These are phyloP conservation scores for Helleia helle DNA, from an alignment of 2,888 invertebrate genomes.

Conservation along the genomic window DNA sequence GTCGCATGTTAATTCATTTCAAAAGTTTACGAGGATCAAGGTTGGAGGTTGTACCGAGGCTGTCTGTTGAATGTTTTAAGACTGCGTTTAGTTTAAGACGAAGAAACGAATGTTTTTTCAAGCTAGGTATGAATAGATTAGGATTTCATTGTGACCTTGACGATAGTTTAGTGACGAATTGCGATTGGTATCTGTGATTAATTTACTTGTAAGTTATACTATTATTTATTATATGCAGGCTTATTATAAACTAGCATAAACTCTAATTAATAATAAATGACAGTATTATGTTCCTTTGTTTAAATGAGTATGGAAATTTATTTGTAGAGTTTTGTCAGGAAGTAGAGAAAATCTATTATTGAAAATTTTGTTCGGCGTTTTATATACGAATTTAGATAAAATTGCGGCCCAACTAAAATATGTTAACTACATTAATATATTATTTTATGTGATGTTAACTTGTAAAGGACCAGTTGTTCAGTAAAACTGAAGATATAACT, in stretches of 20 bases:
- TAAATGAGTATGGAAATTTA: conserved; percentile 12
- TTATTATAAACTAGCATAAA: conserved; percentile 1
- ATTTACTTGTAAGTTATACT: conserved; percentile 48
- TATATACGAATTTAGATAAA: conserved; percentile 14
- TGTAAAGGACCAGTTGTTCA: conserved; percentile 57
- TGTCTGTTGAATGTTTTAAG: conserved; percentile 58
- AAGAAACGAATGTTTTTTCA: conserved; percentile 8
- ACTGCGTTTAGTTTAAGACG: conserved; percentile 58
- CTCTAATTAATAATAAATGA: conserved; percentile 5
- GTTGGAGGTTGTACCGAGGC: conserved; percentile 39
- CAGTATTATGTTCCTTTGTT: conserved; percentile 8
- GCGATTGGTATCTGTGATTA: conserved; percentile 66
- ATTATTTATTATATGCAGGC: conserved; percentile 9
- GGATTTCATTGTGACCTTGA: conserved; percentile 4
- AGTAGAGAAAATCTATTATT: neutral
- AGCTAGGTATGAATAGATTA: conserved; percentile 9
- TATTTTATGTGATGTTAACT: conserved; percentile 51
- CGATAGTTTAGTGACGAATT: conserved; percentile 36
- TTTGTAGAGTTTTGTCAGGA: neutral
- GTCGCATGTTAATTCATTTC: conserved; percentile 45
- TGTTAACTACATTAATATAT: conserved; percentile 41
- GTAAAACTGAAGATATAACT: conserved; percentile 46
- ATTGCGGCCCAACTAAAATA: conserved; percentile 14
- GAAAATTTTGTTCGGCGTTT: conserved; percentile 6
- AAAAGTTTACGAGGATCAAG: conserved; percentile 12